A percentile compares a stretch with the other conserved stretches of the same genome.
Conservation (phyloP, 2,113 vertebrate species). For the Sarotherodon lohbergeri region DNA sequence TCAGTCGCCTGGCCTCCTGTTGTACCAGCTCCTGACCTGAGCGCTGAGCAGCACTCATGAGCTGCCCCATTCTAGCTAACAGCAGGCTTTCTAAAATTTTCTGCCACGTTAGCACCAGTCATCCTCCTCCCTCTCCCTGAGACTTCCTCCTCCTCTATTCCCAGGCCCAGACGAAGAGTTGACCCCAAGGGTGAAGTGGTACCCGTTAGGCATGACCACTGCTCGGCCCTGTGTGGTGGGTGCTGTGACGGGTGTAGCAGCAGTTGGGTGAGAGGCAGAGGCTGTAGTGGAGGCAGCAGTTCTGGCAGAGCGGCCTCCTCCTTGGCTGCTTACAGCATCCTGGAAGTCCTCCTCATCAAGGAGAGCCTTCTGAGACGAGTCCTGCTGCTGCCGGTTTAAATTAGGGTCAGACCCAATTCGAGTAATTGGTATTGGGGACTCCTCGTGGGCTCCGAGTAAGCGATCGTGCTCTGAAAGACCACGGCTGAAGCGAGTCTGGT, state of each 20-base stretch:
- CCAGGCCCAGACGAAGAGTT: conserved; percentile 67
- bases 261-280: conserved; percentile 71
- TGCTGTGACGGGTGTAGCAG: conserved; percentile 54
- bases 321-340: conserved; percentile 85
- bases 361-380: conserved; percentile 38
- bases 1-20: background rate
- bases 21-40: conserved; percentile 2
- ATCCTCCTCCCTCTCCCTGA: conserved; percentile 84
- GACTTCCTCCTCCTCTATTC: conserved; percentile 76
- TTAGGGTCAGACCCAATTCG: conserved; percentile 86
- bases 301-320: conserved; percentile 77
- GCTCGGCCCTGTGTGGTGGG: conserved; percentile 72
- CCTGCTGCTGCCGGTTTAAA: conserved; percentile 72
- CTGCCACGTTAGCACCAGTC: conserved; percentile 88
- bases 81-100: conserved; percentile 66
- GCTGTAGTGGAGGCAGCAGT: conserved; percentile 64
- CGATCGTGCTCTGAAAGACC: conserved; percentile 89
- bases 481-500: conserved; percentile 82
- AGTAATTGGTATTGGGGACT: conserved; percentile 71
- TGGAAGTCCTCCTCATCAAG: conserved; percentile 88
- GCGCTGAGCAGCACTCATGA: background rate
- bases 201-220: conserved; percentile 87
- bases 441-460: conserved; percentile 66
- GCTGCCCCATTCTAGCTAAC: background rate
- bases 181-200: conserved; percentile 88